These are phyloP conservation scores for Piprites chloris DNA, from an alignment of 2,113 vertebrate species.

Conservation along the genomic window DNA sequence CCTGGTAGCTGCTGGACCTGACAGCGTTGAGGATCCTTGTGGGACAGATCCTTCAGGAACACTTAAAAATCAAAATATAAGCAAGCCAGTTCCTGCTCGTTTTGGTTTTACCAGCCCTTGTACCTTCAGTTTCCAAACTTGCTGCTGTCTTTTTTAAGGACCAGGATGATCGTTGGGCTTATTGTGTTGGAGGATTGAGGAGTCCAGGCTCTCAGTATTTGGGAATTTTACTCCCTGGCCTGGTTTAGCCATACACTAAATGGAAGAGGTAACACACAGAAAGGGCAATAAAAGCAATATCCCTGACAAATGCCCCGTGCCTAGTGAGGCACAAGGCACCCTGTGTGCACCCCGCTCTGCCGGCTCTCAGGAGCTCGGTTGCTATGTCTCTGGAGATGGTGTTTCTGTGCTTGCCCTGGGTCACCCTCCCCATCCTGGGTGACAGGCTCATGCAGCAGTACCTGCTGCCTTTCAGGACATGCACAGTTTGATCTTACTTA, in stretches of 20 bases:
- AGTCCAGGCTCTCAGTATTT: not conserved
- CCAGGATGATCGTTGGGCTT: not conserved
- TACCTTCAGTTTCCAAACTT: not conserved
- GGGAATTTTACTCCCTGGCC: not conserved
- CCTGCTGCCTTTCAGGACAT: not conserved
- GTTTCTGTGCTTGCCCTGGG: fast-evolving
- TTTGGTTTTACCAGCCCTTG: not conserved
- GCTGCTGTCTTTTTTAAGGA: not conserved
- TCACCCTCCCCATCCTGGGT: not conserved
- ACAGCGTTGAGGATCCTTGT: not conserved
- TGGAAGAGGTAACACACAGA: not conserved
- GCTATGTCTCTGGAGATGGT: not conserved
- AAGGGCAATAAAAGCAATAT: not conserved
- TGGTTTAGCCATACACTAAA: not conserved
- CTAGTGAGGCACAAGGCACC: fast-evolving
- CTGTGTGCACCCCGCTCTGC: fast-evolving
- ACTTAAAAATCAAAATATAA: not conserved
- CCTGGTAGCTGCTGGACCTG: not conserved
- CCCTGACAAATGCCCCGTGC: not conserved
- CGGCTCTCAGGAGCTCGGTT: not conserved
- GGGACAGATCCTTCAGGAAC: not conserved
- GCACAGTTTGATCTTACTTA: not conserved
- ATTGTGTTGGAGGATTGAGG: not conserved
- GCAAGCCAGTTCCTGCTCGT: not conserved
- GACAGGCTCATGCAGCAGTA: not conserved